These are phyloP conservation scores for Protodeltote pygarga DNA, from an alignment of 2,888 invertebrate species.

Conservation along the genomic window DNA sequence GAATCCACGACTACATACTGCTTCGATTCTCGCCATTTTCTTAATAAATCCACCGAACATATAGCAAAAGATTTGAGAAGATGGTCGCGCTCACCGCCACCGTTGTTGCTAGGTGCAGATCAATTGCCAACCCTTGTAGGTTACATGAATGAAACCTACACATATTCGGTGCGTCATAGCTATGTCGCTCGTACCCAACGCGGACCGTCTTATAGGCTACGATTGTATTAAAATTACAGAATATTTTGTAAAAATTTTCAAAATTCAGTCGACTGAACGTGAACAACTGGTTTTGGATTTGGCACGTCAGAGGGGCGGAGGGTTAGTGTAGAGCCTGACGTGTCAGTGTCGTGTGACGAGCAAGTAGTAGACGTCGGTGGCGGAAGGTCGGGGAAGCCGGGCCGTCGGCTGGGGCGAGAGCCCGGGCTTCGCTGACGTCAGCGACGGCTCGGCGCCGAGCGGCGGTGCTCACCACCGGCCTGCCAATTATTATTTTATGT, in stretches of 20 bases:
- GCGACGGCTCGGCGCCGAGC: conserved; percentile 82
- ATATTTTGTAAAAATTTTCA: conserved; percentile 47
- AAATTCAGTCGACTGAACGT: conserved; percentile 49
- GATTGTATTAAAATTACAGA: conserved; percentile 29
- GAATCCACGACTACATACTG: conserved; percentile 76
- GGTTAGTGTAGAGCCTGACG: conserved; percentile 74
- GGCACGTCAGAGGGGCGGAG: conserved; percentile 76
- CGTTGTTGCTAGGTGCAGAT: conserved; percentile 79
- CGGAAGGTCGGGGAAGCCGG: conserved; percentile 85
- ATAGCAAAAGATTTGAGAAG: conserved; percentile 64
- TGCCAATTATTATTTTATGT: conserved; percentile 84
- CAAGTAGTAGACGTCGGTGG: conserved; percentile 78
- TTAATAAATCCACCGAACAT: conserved; percentile 72
- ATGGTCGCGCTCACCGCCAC: conserved; percentile 68
- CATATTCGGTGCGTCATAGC: conserved; percentile 67
- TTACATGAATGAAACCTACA: conserved; percentile 83
- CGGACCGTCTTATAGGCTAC: conserved; percentile 38
- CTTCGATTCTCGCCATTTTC: conserved; percentile 70
- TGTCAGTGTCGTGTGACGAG: conserved; percentile 73
- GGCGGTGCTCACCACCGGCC: conserved; percentile 78
- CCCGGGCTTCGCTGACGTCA: conserved; percentile 84
- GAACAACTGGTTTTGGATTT: conserved; percentile 65
- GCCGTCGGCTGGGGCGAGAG: conserved; percentile 68
- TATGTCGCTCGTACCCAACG: conserved; percentile 53
- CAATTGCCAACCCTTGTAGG: conserved; percentile 74